Evolutionary conservation across 2,797 vertebrate genomes (phyloP), one percentile per base, ranked within the genome.

Genomic region (Myripristis jacobus): DNA sequence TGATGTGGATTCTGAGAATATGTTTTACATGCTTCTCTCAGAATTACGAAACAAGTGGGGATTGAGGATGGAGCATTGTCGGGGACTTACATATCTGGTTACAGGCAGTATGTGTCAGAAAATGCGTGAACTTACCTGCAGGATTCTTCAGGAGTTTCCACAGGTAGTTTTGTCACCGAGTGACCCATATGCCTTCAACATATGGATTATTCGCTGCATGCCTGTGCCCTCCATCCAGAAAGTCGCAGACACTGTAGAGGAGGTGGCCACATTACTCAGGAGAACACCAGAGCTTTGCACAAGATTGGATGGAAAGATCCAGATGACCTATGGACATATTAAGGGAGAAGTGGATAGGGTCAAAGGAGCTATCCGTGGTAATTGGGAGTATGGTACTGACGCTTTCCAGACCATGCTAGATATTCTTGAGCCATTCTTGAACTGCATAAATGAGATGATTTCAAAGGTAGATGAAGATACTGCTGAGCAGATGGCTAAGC

Each of bases 11-110:
- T 91, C 92, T 0, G 97, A 98, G 71, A 94, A 92, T 19, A 88
- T 99, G 84, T 97, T 96, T 52, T 94, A 95, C 62, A 94, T 95
- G 85, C 96, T 99, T 46, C 91, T 97, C 1, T 85, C 95, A 0
- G 96, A 95, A 19, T 91, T 99, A 59, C 94, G 96, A 25, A 96
- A 96, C 73, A 98, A 96, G 62, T 99, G 97, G 97, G 96, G 96
- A 0, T 88, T 99, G 48, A 94, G 98, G 75, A 97, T 99, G 97
- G 96, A 99, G 72, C 96, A 97, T 86, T 99, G 98, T 73, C 92
- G 97, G 34, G 97, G 97, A 36, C 96, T 98, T 77, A 95, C 96
- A 2, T 98, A 98, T 51, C 90, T 97, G 0, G 93, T 96, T 1
- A 96, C 96, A 19, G 96, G 96, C n/a, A 80, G 88, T 81, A 70